Conservation (phyloP, 2,797 vertebrate genomes). For the Acrossocheilus fasciatus region DNA sequence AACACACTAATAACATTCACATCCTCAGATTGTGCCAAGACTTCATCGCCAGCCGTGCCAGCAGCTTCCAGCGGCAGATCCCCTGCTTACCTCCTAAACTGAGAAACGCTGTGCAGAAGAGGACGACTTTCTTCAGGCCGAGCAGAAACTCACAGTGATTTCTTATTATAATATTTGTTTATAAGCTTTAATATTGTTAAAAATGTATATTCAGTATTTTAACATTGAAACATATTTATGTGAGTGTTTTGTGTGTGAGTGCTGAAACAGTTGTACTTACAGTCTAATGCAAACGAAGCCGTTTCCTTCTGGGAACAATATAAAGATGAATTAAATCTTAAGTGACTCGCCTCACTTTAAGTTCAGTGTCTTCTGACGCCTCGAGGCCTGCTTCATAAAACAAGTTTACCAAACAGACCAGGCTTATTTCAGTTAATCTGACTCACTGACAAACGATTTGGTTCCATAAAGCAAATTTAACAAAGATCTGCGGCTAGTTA, state of each 20-base stretch:
- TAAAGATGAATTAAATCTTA: neutral
- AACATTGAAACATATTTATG: neutral
- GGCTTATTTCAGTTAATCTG: no score
- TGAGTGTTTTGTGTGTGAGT: neutral
- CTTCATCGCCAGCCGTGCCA: constrained; percentile 86
- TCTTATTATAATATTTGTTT: neutral
- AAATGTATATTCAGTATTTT: neutral
- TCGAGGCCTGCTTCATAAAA: no score
- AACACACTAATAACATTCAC: neutral
- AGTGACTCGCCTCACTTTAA: neutral
- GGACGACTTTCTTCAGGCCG: constrained; percentile 88
- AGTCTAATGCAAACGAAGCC: neutral
- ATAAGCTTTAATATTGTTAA: neutral
- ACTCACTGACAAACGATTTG: no score
- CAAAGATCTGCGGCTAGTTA: no score
- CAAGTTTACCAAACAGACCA: no score
- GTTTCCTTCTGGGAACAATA: neutral
- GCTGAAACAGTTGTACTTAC: neutral
- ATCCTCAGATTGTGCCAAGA: constrained; percentile 87
- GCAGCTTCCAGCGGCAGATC: constrained; percentile 80
- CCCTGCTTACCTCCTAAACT: constrained; percentile 85
- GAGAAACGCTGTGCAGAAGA: constrained; percentile 80
- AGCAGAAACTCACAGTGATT: constrained; percentile 64
- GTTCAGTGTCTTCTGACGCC: no score
- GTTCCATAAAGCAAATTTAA: no score